Evolutionary conservation across 2,797 vertebrate species (phyloP), one percentile per base, ranked within the genome.

Genomic region (Vultur gryphus): DNA sequence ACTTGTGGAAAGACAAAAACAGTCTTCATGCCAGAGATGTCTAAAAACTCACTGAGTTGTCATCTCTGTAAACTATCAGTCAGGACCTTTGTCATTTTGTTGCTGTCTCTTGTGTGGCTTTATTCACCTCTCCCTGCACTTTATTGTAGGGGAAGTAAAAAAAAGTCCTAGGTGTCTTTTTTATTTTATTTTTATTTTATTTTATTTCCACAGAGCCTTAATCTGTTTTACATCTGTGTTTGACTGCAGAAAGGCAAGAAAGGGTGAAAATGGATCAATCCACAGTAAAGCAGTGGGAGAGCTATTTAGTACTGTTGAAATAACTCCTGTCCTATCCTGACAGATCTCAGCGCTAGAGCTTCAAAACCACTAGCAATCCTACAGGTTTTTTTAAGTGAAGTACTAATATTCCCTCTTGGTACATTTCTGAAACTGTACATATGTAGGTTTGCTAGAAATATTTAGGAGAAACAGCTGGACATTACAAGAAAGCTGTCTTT

Each of bases 241-340:
- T 91, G 96, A 90, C 89, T 94, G 89, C 78, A 95, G 95, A 94
- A 89, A 93, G 89, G 95, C 83, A 64, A 94, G 95, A 86, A 95
- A 37, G 65, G 93, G 89, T 44, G 16, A 89, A 87, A 93, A 85
- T 58, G 97, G 93, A 94, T 93, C 96, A 93, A 72, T 87, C 95
- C 93, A 51, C 84, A 95, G 90, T 39, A 86, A 64, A 61, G 85
- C 70, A 35, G 75, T 57, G 73, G 93, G 94, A 94, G 86, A 96
- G 81, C 73, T 95, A 59, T 62, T 97, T 91, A 95, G 76, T 83
- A 31, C 88, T 88, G 91, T 83, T 93, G 97, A 97, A 98, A 96
- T 97, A 98, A 97, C 98, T 98, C 98, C 98, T 98, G 98, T 97
- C 97, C 96, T 95, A 97, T 97, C 98, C 96, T 97, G 98, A 98